Base-by-base conservation (phyloP, 2,113 vertebrate species). In the Podarcis cretensis region DNA sequence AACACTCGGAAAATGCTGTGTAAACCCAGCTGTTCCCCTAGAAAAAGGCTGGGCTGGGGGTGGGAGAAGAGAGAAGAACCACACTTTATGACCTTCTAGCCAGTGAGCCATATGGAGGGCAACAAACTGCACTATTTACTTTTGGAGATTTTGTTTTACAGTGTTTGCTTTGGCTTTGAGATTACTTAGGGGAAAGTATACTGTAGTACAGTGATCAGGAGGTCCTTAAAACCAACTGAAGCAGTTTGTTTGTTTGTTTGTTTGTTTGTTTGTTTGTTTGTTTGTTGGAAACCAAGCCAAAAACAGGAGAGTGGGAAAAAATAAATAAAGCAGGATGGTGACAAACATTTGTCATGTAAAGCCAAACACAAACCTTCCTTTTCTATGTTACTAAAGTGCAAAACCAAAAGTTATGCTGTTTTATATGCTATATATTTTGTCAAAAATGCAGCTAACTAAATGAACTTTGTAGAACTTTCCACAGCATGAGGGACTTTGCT, bases 21-120 rank as follows among this genome's bases (percentile, higher is more conserved):
- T 93, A 97, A 97, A 96, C 90, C 87, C 95, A 95, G 94, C 93
- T 96, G 95, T 93, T 91, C 88, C 87, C 83, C 89, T 10, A 25
- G 90, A 96, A 90, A 85, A 96, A 85, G 90, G 90, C 89, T 32
- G 35, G 35, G 73, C 32, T 74, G 73, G n/a, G 73, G 73, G 30
- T 74, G 73, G 73, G 79, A 90, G 85, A 20, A 63, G 59, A 63
- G 59, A 63, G 59, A 63, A 63, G 59, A 78, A 77, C 85, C 86
- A 89, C 1, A 3, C 92, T 96, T 96, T 92, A 95, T 87, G 95
- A 95, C 96, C 95, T 94, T 89, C 27, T 63, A 94, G 93, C 92
- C 86, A 94, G 89, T 89, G 92, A 94, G 89, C 92, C 92, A 92
- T 77, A 95, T 78, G 93, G 92, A 96, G 90, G 94, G 89, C 85